Conservation (phyloP, 2,113 vertebrate genomes). For the Takifugu flavidus region DNA sequence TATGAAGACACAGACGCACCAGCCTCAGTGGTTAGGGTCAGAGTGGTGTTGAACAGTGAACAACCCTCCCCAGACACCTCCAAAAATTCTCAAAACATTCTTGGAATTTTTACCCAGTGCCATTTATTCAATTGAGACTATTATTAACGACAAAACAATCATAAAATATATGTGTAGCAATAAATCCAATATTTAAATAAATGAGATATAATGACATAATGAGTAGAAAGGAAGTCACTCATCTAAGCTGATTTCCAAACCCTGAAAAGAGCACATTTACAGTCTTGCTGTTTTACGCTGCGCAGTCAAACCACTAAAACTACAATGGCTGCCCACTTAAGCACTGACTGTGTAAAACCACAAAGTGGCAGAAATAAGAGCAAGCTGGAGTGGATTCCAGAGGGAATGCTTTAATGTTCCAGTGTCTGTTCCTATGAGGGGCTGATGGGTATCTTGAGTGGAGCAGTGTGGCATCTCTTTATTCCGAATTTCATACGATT, state of each 20-base stretch:
- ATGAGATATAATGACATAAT: constrained; percentile 58
- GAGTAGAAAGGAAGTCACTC: constrained; percentile 57
- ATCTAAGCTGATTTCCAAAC: constrained; percentile 53
- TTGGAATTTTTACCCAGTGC: constrained; percentile 7
- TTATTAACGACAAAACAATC: neutral
- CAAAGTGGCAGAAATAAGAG: constrained; percentile 39
- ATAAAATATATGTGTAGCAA: constrained; percentile 21
- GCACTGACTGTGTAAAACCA: constrained; percentile 34
- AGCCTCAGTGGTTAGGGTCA: constrained; percentile 61
- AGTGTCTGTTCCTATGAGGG: constrained; percentile 23
- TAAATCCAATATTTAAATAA: constrained; percentile 59
- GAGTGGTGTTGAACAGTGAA: constrained; percentile 30
- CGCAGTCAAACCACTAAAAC: constrained; percentile 39
- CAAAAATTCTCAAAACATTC: neutral
- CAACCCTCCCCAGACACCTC: constrained; percentile 23
- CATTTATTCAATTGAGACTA: constrained; percentile 19
- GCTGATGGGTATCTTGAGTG: constrained; percentile 18
- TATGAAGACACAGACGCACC: constrained; percentile 68
- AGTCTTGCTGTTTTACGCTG: constrained; percentile 31
- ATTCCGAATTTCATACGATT: constrained; percentile 6
- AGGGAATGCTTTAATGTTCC: constrained; percentile 18
- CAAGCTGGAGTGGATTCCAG: constrained; percentile 28
- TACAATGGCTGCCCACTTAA: constrained; percentile 40
- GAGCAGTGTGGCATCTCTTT: constrained; percentile 3
- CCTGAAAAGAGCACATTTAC: constrained; percentile 40